Percentiles rank a stretch among this genome's conserved stretches.
phyloP scores from a whole-genome alignment of 2,113 vertebrate genomes.

The Haemorhous mexicanus region DNA sequence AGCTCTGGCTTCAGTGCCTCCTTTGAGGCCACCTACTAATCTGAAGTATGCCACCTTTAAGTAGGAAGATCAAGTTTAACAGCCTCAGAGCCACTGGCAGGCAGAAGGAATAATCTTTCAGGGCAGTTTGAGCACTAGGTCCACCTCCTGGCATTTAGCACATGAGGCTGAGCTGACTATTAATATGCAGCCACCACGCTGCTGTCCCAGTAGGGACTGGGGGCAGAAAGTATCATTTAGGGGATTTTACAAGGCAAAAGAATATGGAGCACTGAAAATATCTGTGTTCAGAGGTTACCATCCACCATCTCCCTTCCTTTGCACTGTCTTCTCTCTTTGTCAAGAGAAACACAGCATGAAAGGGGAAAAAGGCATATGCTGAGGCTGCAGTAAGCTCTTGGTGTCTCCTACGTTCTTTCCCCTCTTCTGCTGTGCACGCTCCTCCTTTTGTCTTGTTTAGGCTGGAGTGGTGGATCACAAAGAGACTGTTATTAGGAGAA shows the following conservation, averaged over 20 bases:
- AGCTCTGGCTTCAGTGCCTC: neutral
- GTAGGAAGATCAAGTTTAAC: neutral
- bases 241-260: neutral
- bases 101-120: neutral
- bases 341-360: neutral
- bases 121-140: neutral
- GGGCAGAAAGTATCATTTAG: neutral
- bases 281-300: neutral
- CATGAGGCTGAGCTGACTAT: neutral
- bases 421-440: neutral
- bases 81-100: neutral
- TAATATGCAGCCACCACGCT: neutral
- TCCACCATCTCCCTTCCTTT: neutral
- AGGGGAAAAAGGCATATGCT: neutral
- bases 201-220: neutral
- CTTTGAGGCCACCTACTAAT: neutral
- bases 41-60: neutral
- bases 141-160: neutral
- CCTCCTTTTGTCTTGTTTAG: neutral
- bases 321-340: neutral
- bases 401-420: neutral
- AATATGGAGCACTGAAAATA: neutral
- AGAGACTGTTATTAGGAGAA: neutral
- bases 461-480: neutral
- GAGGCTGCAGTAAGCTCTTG: neutral